Conservation (phyloP, 2,888 invertebrate species). For the Heliconius aoede region DNA sequence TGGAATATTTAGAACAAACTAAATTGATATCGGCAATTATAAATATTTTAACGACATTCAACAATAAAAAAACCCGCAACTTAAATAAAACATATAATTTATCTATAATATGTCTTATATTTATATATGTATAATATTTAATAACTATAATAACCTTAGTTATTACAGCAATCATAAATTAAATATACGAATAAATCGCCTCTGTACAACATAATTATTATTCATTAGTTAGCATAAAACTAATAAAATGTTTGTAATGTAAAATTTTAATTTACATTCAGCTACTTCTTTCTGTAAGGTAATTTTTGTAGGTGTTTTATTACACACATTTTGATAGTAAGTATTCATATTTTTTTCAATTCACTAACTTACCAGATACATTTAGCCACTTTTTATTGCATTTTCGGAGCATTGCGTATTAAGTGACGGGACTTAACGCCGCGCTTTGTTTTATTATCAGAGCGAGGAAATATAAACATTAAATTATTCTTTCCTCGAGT, state of each 20-base stretch:
- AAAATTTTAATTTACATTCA: background rate
- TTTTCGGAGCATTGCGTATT: too few relatives aligned
- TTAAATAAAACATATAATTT: slow-evolving; percentile 7
- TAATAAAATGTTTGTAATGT: background rate
- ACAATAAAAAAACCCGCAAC: background rate
- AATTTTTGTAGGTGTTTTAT: too few relatives aligned
- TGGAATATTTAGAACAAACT: too few relatives aligned
- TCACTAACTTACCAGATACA: too few relatives aligned
- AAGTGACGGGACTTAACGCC: too few relatives aligned
- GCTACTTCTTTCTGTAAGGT: too few relatives aligned
- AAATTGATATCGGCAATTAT: background rate
- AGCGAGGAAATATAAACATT: too few relatives aligned
- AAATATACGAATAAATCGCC: background rate
- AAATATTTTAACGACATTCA: background rate
- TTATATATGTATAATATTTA: too few relatives aligned
- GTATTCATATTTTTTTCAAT: background rate
- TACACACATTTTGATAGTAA: too few relatives aligned
- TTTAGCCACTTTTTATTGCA: too few relatives aligned
- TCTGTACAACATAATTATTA: background rate
- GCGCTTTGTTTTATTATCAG: too few relatives aligned
- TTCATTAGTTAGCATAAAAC: background rate
- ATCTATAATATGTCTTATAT: background rate
- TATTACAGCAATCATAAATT: slow-evolving; percentile 4
- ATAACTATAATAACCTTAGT: background rate
- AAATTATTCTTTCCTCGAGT: too few relatives aligned